Conservation (phyloP, 2,888 invertebrate genomes). For the Hypsopygia costalis region DNA sequence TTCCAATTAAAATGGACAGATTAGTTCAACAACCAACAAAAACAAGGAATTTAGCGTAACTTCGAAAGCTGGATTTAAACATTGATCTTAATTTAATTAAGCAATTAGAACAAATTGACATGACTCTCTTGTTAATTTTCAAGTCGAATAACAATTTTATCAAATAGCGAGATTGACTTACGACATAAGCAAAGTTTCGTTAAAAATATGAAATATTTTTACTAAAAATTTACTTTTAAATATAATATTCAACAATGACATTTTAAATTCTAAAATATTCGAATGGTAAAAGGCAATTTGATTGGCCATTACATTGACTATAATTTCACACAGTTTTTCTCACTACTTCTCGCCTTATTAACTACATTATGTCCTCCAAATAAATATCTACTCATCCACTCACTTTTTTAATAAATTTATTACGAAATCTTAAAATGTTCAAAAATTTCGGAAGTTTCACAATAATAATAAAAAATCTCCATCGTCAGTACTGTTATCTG, state of each 20-base stretch:
- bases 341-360: constrained; percentile 26
- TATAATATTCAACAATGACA: constrained; percentile 35
- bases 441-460: background rate
- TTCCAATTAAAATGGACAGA: constrained; percentile 72
- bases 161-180: constrained; percentile 30
- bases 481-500: background rate
- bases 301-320: constrained; percentile 50
- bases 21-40: constrained; percentile 54
- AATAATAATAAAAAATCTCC: background rate
- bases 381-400: constrained; percentile 3
- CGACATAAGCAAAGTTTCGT: constrained; percentile 34
- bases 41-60: constrained; percentile 43
- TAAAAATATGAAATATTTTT: constrained; percentile 31
- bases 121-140: constrained; percentile 36
- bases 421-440: background rate
- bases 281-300: constrained; percentile 56
- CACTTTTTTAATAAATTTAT: background rate
- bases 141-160: constrained; percentile 30
- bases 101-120: constrained; percentile 48
- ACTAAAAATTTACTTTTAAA: constrained; percentile 33
- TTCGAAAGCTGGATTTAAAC: constrained; percentile 69
- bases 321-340: constrained; percentile 32
- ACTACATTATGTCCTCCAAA: background rate
- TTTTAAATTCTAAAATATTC: constrained; percentile 36
- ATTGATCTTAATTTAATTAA: constrained; percentile 31